A percentile compares a stretch with the other conserved stretches of the same genome.
Evolutionary conservation across 2,888 invertebrate species (phyloP).

Genomic region (Chloroclystis v-ata): DNA sequence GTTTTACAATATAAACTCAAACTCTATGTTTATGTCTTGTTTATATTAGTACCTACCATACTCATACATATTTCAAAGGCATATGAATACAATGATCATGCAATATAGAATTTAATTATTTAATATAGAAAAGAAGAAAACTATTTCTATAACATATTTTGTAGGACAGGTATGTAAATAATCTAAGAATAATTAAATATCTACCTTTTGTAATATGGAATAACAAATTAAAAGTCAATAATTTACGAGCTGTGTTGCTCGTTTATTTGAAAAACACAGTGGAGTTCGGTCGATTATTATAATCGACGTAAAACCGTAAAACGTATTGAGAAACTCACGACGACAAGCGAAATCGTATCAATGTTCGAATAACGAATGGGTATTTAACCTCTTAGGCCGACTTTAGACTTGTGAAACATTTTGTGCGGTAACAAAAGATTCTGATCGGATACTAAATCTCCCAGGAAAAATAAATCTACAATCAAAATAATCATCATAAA

Average conservation of each 20-base stretch:
- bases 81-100: too few species aligned
- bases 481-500: background rate
- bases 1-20: too few species aligned
- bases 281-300: conserved; percentile 10
- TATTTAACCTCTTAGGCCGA: conserved; percentile 22
- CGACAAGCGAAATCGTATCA: conserved; percentile 15
- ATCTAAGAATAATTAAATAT: background rate
- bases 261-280: conserved; percentile 3
- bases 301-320: conserved; percentile 6
- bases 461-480: background rate
- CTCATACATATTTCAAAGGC: too few species aligned
- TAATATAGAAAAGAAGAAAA: too few species aligned
- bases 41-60: too few species aligned
- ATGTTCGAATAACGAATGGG: conserved; percentile 17
- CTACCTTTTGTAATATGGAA: background rate
- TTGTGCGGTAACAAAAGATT: background rate
- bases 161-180: too few species aligned
- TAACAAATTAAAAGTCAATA: background rate
- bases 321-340: conserved; percentile 22
- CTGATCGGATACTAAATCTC: background rate
- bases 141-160: too few species aligned
- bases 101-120: too few species aligned
- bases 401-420: background rate
- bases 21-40: too few species aligned
- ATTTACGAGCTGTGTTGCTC: background rate